These are phyloP conservation scores for Orthosia gracilis DNA, from an alignment of 2,888 invertebrate species.

Conservation along the genomic window DNA sequence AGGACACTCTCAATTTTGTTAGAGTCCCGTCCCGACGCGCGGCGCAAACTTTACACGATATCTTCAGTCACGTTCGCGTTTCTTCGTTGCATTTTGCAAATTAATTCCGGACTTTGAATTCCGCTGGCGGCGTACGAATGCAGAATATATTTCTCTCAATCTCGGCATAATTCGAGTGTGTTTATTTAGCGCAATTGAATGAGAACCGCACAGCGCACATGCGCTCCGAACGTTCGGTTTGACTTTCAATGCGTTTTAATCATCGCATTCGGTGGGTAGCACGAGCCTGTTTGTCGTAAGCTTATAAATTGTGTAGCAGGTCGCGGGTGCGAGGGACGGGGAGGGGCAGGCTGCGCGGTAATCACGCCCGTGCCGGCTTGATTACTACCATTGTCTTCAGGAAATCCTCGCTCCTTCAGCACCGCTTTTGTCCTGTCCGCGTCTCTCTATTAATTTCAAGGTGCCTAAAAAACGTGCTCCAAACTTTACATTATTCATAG, in stretches of 20 bases:
- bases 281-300: constrained; percentile 76
- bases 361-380: constrained; percentile 79
- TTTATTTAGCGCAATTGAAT: constrained; percentile 62
- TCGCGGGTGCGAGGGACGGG: constrained; percentile 48
- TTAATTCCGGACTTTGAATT: constrained; percentile 66
- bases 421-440: constrained; percentile 77
- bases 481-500: constrained; percentile 69
- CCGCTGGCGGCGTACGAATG: constrained; percentile 44
- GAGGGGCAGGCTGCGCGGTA: constrained; percentile 66
- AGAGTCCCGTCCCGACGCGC: constrained; percentile 24
- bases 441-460: constrained; percentile 73
- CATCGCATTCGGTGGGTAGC: constrained; percentile 55
- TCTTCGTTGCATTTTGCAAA: constrained; percentile 69
- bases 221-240: constrained; percentile 45
- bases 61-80: constrained; percentile 63
- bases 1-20: constrained; percentile 63
- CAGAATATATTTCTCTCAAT: constrained; percentile 61
- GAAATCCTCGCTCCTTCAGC: constrained; percentile 81
- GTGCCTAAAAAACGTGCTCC: constrained; percentile 72
- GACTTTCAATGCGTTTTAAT: constrained; percentile 63
- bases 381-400: constrained; percentile 86
- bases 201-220: constrained; percentile 41
- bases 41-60: constrained; percentile 51
- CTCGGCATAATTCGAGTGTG: constrained; percentile 56
- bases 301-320: constrained; percentile 78